phyloP scores from a whole-genome alignment of 2,888 invertebrate genomes.

The Papilio demoleus region DNA sequence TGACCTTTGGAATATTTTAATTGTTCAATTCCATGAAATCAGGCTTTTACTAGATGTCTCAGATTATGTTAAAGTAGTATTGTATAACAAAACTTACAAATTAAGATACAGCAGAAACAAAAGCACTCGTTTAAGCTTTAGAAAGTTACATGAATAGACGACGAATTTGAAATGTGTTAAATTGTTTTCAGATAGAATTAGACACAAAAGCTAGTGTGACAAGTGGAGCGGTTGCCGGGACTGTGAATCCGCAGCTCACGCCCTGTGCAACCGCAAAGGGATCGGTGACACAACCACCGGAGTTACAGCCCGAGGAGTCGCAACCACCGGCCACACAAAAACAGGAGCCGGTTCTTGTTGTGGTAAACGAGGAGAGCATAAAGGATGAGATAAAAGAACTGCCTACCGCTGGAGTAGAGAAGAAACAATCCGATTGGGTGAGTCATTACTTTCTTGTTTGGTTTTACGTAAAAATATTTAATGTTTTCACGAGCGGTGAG shows the following conservation, averaged over 20 bases:
- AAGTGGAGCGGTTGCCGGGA: neutral
- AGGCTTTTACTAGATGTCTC: neutral
- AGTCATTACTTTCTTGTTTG: slow-evolving; percentile 42
- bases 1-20: neutral
- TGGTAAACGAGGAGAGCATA: slow-evolving; percentile 63
- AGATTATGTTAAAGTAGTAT: neutral
- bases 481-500: neutral
- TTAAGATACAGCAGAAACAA: neutral
- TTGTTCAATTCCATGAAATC: neutral
- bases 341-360: slow-evolving; percentile 18
- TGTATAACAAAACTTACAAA: neutral
- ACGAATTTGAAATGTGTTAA: neutral
- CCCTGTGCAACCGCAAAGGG: slow-evolving; percentile 51
- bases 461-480: neutral
- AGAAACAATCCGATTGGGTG: slow-evolving; percentile 68
- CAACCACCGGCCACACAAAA: slow-evolving; percentile 34
- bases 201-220: neutral
- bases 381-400: slow-evolving; percentile 64
- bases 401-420: slow-evolving; percentile 56
- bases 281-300: slow-evolving; percentile 44
- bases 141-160: neutral
- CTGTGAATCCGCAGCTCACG: slow-evolving; percentile 53
- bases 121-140: neutral
- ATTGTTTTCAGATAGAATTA: slow-evolving; percentile 8
- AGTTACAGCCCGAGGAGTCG: slow-evolving; percentile 35